Conservation (phyloP, 2,888 invertebrate genomes). For the Parnassius smintheus region DNA sequence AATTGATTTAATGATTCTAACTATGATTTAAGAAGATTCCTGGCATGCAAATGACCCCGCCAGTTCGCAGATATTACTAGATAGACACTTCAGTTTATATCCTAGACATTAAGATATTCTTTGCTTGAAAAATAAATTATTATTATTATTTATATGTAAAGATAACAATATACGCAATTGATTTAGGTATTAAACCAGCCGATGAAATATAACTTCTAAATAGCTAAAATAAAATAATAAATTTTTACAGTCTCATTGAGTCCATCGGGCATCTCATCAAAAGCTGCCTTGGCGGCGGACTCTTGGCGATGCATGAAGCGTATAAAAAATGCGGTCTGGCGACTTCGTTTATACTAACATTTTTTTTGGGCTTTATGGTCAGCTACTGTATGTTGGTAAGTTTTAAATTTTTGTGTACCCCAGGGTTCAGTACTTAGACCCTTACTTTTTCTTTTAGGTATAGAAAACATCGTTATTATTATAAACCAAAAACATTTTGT, state of each 20-base stretch:
- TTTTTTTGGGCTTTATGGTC: conserved; percentile 42
- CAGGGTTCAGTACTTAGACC: neutral
- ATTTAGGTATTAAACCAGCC: no score
- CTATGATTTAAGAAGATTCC: no score
- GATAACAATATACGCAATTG: no score
- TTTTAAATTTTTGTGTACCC: neutral
- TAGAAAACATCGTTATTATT: neutral
- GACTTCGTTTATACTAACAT: conserved; percentile 42
- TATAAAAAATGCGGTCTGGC: conserved; percentile 50
- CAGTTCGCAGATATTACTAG: no score
- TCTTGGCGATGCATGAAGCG: conserved; percentile 50
- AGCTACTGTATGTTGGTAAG: conserved; percentile 50
- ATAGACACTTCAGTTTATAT: no score
- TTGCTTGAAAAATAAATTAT: no score
- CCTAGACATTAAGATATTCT: no score
- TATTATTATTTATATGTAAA: no score
- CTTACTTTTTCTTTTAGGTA: neutral
- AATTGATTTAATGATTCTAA: no score
- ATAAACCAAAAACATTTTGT: neutral
- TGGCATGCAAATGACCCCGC: no score
- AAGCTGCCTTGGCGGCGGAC: conserved; percentile 52
- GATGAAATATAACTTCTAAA: no score
- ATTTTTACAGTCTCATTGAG: conserved; percentile 43
- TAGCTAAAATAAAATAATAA: no score
- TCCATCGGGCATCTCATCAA: conserved; percentile 52